Conservation (phyloP, 64 coral and sea anemone species). For the Actinia equina region DNA sequence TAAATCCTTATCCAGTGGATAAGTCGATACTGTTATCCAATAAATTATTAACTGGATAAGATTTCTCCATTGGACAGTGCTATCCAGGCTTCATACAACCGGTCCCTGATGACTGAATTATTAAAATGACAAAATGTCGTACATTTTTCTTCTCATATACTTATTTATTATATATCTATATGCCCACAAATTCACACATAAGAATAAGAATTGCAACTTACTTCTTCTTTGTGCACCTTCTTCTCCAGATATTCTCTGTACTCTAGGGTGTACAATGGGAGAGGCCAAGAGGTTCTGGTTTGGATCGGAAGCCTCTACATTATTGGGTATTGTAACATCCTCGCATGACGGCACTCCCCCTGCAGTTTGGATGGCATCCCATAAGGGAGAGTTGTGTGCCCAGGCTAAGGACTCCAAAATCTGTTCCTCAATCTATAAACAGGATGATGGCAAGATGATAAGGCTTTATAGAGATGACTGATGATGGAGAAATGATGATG, state of each 20-base stretch:
- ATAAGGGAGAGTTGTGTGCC: slow-evolving; percentile 82
- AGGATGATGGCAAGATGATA: neutral
- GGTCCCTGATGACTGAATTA: too few species aligned
- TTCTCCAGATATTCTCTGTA: slow-evolving; percentile 95
- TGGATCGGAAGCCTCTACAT: slow-evolving; percentile 61
- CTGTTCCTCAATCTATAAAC: slow-evolving; percentile 88
- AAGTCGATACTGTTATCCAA: too few species aligned
- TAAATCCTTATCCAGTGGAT: too few species aligned
- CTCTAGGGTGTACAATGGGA: slow-evolving; percentile 90
- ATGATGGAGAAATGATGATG: too few species aligned
- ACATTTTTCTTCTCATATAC: too few species aligned
- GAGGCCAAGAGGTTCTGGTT: slow-evolving; percentile 78
- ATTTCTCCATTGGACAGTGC: too few species aligned
- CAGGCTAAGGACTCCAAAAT: slow-evolving; percentile 90
- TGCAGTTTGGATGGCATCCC: slow-evolving; percentile 73
- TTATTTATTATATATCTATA: too few species aligned
- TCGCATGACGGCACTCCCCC: slow-evolving; percentile 92
- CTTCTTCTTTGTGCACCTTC: slow-evolving; percentile 65
- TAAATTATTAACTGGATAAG: too few species aligned
- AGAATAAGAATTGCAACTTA: neutral
- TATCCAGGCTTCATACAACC: too few species aligned
- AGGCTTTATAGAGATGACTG: too few species aligned
- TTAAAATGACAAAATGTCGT: too few species aligned
- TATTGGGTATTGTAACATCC: slow-evolving; percentile 82
- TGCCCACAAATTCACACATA: too few species aligned